A percentile compares a stretch with the other conserved stretches of the same genome.
Evolutionary conservation across 2,113 vertebrate species (phyloP).

Genomic region (Ameiurus melas): DNA sequence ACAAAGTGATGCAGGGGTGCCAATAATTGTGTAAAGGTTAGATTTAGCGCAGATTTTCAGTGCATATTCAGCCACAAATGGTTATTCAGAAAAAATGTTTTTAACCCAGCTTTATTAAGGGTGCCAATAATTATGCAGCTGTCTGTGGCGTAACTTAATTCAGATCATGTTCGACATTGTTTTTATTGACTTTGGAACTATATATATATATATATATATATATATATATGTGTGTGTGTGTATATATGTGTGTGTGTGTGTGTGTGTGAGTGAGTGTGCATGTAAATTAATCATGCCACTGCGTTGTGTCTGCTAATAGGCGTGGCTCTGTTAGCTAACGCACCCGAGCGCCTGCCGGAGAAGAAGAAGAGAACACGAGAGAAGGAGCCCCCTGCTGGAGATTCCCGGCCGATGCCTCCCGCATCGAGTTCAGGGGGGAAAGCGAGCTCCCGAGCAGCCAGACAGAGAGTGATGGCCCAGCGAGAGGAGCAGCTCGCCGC

Average conservation of each 20-base stretch:
- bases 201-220: too few species aligned
- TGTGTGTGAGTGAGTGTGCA: too few species aligned
- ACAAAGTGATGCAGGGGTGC: neutral
- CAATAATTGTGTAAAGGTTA: neutral
- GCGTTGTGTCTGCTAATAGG: conserved; percentile 66
- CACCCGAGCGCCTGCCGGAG: conserved; percentile 85
- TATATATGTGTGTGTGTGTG: neutral
- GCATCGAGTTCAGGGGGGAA: conserved; percentile 66
- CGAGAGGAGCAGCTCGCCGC: conserved; percentile 85
- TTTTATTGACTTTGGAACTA: neutral
- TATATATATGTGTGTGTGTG: too few species aligned
- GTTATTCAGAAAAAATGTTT: neutral
- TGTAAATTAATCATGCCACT: too few species aligned
- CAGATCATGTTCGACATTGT: neutral
- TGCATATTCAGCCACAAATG: neutral
- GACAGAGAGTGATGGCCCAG: conserved; percentile 79
- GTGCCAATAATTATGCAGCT: conserved; percentile 1
- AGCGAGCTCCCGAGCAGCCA: conserved; percentile 77
- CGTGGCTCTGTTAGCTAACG: conserved; percentile 89
- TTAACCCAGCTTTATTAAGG: neutral
- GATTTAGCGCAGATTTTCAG: neutral
- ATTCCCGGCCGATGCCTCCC: conserved; percentile 60
- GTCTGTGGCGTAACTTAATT: neutral
- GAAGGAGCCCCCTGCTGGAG: conserved; percentile 69
- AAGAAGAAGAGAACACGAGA: conserved; percentile 72